A percentile compares a stretch with the other conserved stretches of the same genome.
These are phyloP conservation scores for Pseudococcus longispinus DNA, from an alignment of 2,888 invertebrate species.

Conservation along the genomic window DNA sequence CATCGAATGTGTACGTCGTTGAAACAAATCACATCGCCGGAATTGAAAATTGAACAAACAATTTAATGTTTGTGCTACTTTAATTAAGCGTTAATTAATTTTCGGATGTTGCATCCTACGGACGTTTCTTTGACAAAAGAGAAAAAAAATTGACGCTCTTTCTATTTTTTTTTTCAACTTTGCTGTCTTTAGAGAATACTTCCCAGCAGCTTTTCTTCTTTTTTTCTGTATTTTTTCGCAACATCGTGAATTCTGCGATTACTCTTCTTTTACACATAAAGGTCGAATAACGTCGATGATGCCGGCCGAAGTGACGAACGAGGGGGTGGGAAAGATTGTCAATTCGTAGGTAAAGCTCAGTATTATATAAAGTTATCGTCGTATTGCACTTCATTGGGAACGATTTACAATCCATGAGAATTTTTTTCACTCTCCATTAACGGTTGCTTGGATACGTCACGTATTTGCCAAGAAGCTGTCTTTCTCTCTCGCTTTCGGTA, in stretches of 20 bases:
- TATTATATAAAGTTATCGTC: constrained; percentile 15
- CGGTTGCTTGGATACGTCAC: constrained; percentile 47
- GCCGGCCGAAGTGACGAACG: background rate
- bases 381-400: constrained; percentile 27
- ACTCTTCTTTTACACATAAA: background rate
- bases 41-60: too few species aligned
- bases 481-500: background rate
- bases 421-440: constrained; percentile 50
- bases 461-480: constrained; percentile 25
- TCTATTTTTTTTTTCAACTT: too few species aligned
- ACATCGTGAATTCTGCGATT: background rate
- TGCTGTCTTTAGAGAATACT: background rate
- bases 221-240: background rate
- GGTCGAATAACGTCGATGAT: background rate
- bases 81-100: too few species aligned
- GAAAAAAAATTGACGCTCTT: too few species aligned
- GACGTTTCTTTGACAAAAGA: too few species aligned
- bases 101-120: too few species aligned
- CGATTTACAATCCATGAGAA: constrained; percentile 48
- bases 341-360: background rate
- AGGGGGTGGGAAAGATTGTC: background rate
- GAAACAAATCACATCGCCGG: too few species aligned
- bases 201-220: background rate
- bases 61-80: too few species aligned
- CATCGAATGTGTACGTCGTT: too few species aligned